Evolutionary conservation across 2,113 vertebrate genomes (phyloP), one percentile per base, ranked within the genome.

Genomic region (Petaurus breviceps): DNA sequence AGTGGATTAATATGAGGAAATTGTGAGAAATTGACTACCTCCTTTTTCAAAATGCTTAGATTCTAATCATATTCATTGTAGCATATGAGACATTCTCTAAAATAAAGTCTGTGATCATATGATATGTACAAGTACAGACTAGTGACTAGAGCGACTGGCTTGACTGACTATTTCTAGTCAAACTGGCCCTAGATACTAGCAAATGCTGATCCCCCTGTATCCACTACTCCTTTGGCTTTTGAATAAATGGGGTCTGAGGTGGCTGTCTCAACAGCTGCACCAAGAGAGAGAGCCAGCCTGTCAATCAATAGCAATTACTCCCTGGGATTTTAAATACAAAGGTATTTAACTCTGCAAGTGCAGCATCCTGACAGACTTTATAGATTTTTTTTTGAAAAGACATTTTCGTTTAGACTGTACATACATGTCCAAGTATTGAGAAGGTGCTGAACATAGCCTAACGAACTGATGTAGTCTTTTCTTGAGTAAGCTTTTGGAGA

Each of bases 261-360:
- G 95, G 95, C 2, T 37, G 31, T 61, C 96, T 46, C 94, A 90
- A n/a, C 53, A 28, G 96, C 92, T 89, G 77, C 96, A 96, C n/a
- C n/a, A 61, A 97, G 94, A 95, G 95, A 96, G 61, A 12, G 96
- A 90, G 84, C 96, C 89, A 97, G 46, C 96, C 96, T 89, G 97
- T 96, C 93, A 90, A 96, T 96, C 93, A 89, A 92, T 94, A 97
- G 92, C 50, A 77, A 96, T 37, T 84, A 91, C 89, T 25, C 94
- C 93, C 95, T 14, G 28, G 93, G 47, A 12, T 8, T 47, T 95
- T 93, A 96, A 97, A 97, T 51, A 94, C 4, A 95, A 96, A 97
- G 93, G 90, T 94, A 93, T 93, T 54, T 96, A 97, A 92, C 90
- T 8, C 57, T 54, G 14, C 11, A 12, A 25, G 51, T 12, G 94